Percentiles rank a stretch among this genome's conserved stretches.
Evolutionary conservation across 1,140 invertebrate genomes (phyloP).

Genomic region (Pachyrhynchus sulphureomaculatus): DNA sequence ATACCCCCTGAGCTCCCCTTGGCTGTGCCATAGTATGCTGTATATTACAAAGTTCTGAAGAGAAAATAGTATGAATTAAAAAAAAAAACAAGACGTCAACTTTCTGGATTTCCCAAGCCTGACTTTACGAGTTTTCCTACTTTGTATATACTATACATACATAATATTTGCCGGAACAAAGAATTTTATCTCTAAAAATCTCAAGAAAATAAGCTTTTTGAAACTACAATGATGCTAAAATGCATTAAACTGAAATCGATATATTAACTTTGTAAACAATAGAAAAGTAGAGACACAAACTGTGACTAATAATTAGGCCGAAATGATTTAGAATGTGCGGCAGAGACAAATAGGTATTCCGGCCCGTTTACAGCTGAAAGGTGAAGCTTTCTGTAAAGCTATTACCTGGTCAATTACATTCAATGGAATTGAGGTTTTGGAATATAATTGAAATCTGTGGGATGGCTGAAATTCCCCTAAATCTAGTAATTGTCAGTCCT

Average conservation of each 20-base stretch:
- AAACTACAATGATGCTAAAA: too few species aligned
- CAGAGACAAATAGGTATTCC: slow-evolving; percentile 25
- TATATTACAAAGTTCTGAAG: too few species aligned
- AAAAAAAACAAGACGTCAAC: too few species aligned
- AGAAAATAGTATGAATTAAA: too few species aligned
- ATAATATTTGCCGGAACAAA: too few species aligned
- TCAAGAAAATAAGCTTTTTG: too few species aligned
- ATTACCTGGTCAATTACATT: slow-evolving; percentile 53
- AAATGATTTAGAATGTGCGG: slow-evolving; percentile 29
- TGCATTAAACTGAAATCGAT: neutral
- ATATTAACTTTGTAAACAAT: slow-evolving; percentile 4
- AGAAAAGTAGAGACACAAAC: slow-evolving; percentile 19
- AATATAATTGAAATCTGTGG: slow-evolving; percentile 53
- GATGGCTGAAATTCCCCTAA: slow-evolving; percentile 51
- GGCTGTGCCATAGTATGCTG: too few species aligned
- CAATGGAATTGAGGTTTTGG: slow-evolving; percentile 50
- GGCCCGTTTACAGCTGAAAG: slow-evolving; percentile 37
- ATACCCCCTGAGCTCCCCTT: too few species aligned
- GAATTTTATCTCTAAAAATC: too few species aligned
- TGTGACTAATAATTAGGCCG: slow-evolving; percentile 24
- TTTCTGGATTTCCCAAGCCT: too few species aligned
- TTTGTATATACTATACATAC: too few species aligned
- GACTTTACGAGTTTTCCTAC: too few species aligned
- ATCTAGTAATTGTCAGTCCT: slow-evolving; percentile 51
- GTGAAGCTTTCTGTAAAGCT: slow-evolving; percentile 47